Conservation (phyloP, 2,113 vertebrate species). For the Atherinomorus stipes region DNA sequence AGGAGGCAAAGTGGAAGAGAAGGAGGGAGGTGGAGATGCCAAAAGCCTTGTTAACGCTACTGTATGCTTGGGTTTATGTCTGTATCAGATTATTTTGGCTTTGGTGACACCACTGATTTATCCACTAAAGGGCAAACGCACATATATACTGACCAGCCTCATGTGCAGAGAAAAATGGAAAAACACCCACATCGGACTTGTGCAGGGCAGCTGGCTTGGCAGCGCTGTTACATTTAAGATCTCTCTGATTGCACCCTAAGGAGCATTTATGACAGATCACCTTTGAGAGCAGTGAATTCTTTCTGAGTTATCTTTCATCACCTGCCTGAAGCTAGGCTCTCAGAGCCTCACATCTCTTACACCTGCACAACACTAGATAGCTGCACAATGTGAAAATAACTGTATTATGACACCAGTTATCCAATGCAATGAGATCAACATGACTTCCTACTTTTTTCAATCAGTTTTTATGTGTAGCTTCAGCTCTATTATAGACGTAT, state of each 20-base stretch:
- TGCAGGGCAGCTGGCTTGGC: constrained; percentile 35
- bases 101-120: constrained; percentile 49
- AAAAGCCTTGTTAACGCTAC: constrained; percentile 69
- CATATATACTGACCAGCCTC: constrained; percentile 27
- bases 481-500: not conserved
- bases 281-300: constrained; percentile 48
- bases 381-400: constrained; percentile 29
- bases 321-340: constrained; percentile 36
- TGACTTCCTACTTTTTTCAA: constrained; percentile 7
- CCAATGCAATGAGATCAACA: constrained; percentile 5
- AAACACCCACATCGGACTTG: constrained; percentile 22
- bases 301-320: constrained; percentile 51
- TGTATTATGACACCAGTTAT: constrained; percentile 13
- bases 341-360: constrained; percentile 36
- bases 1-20: constrained; percentile 48
- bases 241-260: constrained; percentile 27
- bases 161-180: not conserved
- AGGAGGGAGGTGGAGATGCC: constrained; percentile 49
- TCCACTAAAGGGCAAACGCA: constrained; percentile 40
- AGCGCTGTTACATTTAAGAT: constrained; percentile 34
- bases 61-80: constrained; percentile 44
- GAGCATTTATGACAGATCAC: constrained; percentile 58
- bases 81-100: constrained; percentile 62
- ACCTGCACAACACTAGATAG: constrained; percentile 20
- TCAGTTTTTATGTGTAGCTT: constrained; percentile 10